Evolutionary conservation across 1,140 invertebrate genomes (phyloP).

Genomic region (Bombyx mandarina): DNA sequence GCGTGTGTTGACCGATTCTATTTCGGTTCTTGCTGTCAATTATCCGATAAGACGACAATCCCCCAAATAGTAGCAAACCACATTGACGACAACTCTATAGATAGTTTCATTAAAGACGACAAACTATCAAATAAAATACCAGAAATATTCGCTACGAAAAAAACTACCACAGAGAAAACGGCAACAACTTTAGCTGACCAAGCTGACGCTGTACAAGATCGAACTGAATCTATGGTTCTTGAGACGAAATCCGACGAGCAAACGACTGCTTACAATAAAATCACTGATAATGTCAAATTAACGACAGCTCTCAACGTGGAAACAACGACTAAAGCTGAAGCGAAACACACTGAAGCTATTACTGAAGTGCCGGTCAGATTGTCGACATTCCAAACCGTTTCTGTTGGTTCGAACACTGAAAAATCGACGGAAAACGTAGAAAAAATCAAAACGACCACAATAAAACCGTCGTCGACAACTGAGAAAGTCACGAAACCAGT

Average conservation of each 20-base stretch:
- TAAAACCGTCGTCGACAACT: slow-evolving; percentile 17
- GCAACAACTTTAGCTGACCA: slow-evolving; percentile 24
- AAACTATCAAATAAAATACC: slow-evolving; percentile 37
- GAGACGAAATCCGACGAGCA: slow-evolving; percentile 40
- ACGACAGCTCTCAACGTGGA: slow-evolving; percentile 28
- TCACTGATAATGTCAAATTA: slow-evolving; percentile 33
- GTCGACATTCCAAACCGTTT: slow-evolving; percentile 70
- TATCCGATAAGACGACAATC: slow-evolving; percentile 66
- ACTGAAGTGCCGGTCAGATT: slow-evolving; percentile 63
- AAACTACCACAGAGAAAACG: slow-evolving; percentile 26
- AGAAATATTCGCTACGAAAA: slow-evolving; percentile 21
- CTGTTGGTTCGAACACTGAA: slow-evolving; percentile 31
- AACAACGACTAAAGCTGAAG: slow-evolving; percentile 31
- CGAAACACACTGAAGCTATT: slow-evolving; percentile 19
- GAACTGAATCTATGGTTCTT: slow-evolving; percentile 31
- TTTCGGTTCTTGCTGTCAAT: slow-evolving; percentile 91
- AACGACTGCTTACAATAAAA: slow-evolving; percentile 39
- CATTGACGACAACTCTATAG: slow-evolving; percentile 66
- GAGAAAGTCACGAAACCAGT: slow-evolving; percentile 34
- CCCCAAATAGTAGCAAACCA: slow-evolving; percentile 57
- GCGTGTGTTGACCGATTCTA: slow-evolving; percentile 94
- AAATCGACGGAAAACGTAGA: slow-evolving; percentile 35
- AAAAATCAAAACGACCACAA: slow-evolving; percentile 18
- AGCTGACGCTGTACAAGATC: slow-evolving; percentile 24
- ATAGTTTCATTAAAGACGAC: slow-evolving; percentile 47